Percentiles rank a stretch among this genome's conserved stretches.
Evolutionary conservation across 2,797 vertebrate species (phyloP).

Genomic region (Coilia nasus): DNA sequence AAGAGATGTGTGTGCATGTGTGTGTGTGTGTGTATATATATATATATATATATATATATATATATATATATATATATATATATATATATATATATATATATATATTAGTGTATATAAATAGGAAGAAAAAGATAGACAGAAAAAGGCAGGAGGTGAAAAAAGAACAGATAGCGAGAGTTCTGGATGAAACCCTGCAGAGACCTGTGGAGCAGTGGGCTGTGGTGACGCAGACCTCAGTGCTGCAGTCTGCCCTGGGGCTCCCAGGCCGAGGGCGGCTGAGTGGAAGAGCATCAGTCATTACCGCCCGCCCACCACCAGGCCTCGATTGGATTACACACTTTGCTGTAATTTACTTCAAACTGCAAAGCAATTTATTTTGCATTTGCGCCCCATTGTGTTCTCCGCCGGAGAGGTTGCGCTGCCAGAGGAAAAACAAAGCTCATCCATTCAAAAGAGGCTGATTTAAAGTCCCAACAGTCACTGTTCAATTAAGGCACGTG

Average conservation of each 20-base stretch:
- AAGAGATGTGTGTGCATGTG: no score
- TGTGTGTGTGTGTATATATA: no score
- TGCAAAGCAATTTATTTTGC: conserved; percentile 41
- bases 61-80: no score
- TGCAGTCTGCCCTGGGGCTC: neutral
- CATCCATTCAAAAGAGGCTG: neutral
- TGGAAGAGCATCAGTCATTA: neutral
- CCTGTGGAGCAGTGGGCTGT: neutral
- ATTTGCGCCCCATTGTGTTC: conserved; percentile 24
- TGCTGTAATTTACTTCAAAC: conserved; percentile 34
- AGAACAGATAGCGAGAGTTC: neutral
- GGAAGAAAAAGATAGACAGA: neutral
- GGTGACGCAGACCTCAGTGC: neutral
- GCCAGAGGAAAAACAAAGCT: conserved; percentile 27
- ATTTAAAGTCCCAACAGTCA: neutral
- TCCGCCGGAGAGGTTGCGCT: conserved; percentile 25
- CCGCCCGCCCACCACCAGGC: conserved; percentile 34
- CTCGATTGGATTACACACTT: neutral
- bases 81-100: no score
- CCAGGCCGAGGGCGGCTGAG: neutral
- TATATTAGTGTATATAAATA: neutral
- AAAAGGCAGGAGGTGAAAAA: neutral
- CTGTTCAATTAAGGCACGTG: neutral
- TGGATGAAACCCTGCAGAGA: neutral
- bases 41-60: no score